Percentiles rank a stretch among this genome's conserved stretches.
Evolutionary conservation across 1,140 invertebrate species (phyloP).

Genomic region (Anagrus nilaparvatae): DNA sequence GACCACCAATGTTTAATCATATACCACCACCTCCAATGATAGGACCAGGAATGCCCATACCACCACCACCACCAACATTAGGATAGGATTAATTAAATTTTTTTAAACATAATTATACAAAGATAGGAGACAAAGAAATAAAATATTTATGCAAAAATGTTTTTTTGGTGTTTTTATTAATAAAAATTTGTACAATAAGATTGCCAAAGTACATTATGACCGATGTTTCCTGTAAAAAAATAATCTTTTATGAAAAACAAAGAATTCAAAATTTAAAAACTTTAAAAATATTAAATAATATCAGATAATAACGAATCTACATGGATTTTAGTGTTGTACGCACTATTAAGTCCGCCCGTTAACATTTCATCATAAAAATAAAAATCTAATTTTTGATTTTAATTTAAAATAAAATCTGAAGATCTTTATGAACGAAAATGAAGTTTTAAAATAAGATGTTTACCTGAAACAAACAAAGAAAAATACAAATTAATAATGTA

Average conservation of each 20-base stretch:
- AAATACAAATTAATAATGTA: slow-evolving; percentile 7
- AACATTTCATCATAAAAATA: slow-evolving; percentile 19
- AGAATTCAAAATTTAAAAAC: slow-evolving; percentile 3
- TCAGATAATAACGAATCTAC: slow-evolving; percentile 34
- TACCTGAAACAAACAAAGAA: slow-evolving; percentile 15
- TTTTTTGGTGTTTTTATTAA: slow-evolving; percentile 12
- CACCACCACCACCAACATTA: slow-evolving; percentile 51
- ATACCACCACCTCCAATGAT: slow-evolving; percentile 56
- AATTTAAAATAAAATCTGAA: slow-evolving; percentile 2
- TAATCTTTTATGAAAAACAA: slow-evolving; percentile 5
- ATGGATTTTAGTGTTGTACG: slow-evolving; percentile 33
- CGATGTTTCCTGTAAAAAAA: slow-evolving; percentile 4
- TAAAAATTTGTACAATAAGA: slow-evolving; percentile 9
- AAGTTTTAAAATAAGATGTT: not conserved
- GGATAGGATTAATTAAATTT: slow-evolving; percentile 24
- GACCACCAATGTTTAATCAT: slow-evolving; percentile 58
- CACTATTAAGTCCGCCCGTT: slow-evolving; percentile 31
- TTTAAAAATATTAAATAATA: slow-evolving; percentile 5
- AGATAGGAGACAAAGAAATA: slow-evolving; percentile 4
- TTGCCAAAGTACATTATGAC: slow-evolving; percentile 5
- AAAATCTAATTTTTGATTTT: slow-evolving; percentile 4
- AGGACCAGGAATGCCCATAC: slow-evolving; percentile 47
- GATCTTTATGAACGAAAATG: not conserved
- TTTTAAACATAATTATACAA: no score
- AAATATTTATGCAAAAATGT: not conserved